phyloP scores from a whole-genome alignment of 2,797 vertebrate genomes.

The Carcharodon carcharias region DNA sequence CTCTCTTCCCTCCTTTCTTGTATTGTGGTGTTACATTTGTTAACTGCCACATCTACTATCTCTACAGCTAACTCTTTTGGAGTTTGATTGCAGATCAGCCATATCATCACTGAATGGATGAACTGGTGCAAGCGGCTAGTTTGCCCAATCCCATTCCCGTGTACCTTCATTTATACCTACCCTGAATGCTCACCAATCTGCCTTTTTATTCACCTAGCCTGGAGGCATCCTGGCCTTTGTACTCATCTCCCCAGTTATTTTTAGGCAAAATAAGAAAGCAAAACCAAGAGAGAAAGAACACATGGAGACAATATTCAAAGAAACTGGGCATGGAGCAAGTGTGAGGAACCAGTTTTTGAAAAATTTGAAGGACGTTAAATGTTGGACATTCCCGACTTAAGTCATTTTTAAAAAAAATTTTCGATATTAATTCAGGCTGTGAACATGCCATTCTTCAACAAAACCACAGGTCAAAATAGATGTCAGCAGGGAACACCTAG shows the following conservation, averaged over 20 bases:
- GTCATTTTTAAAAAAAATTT: too few relatives aligned
- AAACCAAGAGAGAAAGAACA: background rate
- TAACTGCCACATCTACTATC: background rate
- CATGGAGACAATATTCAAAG: background rate
- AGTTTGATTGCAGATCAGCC: background rate
- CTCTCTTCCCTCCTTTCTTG: background rate
- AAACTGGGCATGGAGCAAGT: background rate
- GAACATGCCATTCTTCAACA: too few relatives aligned
- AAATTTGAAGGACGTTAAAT: too few relatives aligned
- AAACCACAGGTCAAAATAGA: too few relatives aligned
- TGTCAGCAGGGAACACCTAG: too few relatives aligned
- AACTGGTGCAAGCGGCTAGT: background rate
- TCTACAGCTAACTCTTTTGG: background rate
- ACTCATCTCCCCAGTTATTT: background rate
- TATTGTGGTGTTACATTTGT: background rate
- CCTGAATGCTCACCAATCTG: background rate
- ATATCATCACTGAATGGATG: background rate
- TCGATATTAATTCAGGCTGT: too few relatives aligned
- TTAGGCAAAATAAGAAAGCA: background rate
- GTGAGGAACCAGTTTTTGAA: too few relatives aligned
- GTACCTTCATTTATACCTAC: background rate
- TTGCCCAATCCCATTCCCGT: background rate
- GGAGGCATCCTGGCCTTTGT: background rate
- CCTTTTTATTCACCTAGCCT: background rate
- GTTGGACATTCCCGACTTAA: too few relatives aligned